phyloP scores from a whole-genome alignment of 2,797 vertebrate species.

The Leptodactylus fallax region DNA sequence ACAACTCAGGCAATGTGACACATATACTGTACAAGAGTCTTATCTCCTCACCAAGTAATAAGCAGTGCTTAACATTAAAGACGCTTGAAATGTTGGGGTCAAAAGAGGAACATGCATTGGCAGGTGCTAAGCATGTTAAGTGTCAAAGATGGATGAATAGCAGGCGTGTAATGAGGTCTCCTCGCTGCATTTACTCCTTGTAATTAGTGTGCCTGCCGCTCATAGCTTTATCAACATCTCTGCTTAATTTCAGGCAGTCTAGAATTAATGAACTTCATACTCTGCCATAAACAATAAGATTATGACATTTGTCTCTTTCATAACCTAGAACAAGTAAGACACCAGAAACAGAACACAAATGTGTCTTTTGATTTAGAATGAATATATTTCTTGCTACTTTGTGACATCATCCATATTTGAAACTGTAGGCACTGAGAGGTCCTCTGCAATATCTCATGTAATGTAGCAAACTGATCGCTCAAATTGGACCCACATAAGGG shows the following conservation, averaged over 20 bases:
- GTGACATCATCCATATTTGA: too few species aligned
- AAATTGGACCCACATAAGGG: background rate
- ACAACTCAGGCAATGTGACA: background rate
- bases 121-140: conserved; percentile 17
- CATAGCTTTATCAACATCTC: background rate
- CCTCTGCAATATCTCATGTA: background rate
- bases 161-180: conserved; percentile 25
- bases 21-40: background rate
- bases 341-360: background rate
- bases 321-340: background rate
- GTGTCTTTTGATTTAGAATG: background rate
- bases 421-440: too few species aligned
- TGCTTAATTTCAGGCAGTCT: background rate
- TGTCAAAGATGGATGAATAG: background rate
- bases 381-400: background rate
- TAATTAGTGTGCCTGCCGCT: background rate
- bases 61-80: background rate
- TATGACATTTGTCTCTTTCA: background rate
- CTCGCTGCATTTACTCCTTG: background rate
- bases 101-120: background rate
- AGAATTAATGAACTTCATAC: background rate
- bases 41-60: background rate
- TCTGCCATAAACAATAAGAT: background rate
- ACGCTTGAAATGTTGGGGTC: background rate
- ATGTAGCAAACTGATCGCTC: background rate